A percentile compares a stretch with the other conserved stretches of the same genome.
Conservation (phyloP, 2,113 vertebrate species). For the Aythya baeri region DNA sequence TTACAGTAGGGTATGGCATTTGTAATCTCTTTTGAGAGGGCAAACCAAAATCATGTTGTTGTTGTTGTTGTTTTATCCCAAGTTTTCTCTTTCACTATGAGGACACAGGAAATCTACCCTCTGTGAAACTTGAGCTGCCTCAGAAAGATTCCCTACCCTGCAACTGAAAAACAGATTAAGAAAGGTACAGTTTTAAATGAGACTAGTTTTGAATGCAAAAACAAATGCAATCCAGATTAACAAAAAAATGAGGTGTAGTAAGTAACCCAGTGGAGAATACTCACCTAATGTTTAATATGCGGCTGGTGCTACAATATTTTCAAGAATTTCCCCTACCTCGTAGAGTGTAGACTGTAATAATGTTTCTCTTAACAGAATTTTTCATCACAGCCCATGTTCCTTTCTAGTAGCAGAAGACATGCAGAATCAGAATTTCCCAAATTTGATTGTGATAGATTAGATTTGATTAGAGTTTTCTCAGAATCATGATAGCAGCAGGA, state of each 20-base stretch:
- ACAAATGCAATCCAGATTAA: background rate
- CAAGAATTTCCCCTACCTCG: background rate
- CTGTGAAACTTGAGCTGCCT: background rate
- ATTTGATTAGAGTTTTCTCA: background rate
- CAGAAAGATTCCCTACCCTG: background rate
- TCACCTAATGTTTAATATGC: background rate
- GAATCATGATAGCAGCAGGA: too few species aligned
- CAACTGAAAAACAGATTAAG: background rate
- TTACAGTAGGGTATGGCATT: background rate
- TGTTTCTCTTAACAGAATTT: background rate
- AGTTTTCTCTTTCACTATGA: background rate
- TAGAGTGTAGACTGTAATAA: background rate
- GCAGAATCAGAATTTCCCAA: background rate
- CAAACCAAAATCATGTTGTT: background rate
- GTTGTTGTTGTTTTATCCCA: background rate
- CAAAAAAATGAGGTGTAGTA: background rate
- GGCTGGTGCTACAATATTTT: background rate
- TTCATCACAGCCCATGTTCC: background rate
- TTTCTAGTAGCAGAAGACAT: background rate
- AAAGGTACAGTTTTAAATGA: background rate
- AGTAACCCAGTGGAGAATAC: background rate
- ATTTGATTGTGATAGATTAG: background rate
- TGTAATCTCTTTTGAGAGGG: background rate
- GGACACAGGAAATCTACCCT: background rate
- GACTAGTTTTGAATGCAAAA: background rate